Conservation (phyloP, 2,113 vertebrate species). For the Tychaedon coryphoeus region DNA sequence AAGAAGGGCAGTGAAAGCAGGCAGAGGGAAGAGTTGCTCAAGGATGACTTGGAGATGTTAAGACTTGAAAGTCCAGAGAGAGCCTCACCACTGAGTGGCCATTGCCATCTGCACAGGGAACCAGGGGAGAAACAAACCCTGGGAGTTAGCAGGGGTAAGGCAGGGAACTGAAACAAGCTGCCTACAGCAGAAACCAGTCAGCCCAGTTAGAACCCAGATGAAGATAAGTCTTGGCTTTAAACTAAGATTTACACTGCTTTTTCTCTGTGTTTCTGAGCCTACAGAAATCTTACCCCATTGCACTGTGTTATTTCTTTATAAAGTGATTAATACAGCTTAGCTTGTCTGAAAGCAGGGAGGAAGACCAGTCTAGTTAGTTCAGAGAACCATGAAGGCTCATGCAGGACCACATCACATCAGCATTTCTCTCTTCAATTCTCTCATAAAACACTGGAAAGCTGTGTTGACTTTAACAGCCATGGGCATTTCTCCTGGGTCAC, state of each 20-base stretch:
- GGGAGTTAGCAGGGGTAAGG: background rate
- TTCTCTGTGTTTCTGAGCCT: background rate
- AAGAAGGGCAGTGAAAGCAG: background rate
- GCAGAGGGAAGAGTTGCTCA: background rate
- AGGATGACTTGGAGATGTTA: background rate
- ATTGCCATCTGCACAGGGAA: background rate
- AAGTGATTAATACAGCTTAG: background rate
- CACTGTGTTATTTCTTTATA: background rate
- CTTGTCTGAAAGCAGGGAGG: background rate
- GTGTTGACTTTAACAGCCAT: background rate
- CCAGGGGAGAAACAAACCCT: background rate
- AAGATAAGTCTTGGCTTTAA: background rate
- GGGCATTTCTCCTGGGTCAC: background rate
- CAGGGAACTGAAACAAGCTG: background rate
- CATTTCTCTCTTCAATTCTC: background rate
- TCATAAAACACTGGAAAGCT: background rate
- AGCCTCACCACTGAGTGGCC: background rate
- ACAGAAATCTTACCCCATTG: background rate
- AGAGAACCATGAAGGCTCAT: background rate
- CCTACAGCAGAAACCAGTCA: background rate
- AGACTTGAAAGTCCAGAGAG: background rate
- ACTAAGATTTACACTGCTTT: background rate
- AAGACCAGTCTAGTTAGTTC: background rate
- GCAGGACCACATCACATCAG: background rate
- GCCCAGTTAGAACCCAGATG: background rate